Evolutionary conservation across 2,888 invertebrate genomes (phyloP).

Genomic region (Limnephilus auricula): DNA sequence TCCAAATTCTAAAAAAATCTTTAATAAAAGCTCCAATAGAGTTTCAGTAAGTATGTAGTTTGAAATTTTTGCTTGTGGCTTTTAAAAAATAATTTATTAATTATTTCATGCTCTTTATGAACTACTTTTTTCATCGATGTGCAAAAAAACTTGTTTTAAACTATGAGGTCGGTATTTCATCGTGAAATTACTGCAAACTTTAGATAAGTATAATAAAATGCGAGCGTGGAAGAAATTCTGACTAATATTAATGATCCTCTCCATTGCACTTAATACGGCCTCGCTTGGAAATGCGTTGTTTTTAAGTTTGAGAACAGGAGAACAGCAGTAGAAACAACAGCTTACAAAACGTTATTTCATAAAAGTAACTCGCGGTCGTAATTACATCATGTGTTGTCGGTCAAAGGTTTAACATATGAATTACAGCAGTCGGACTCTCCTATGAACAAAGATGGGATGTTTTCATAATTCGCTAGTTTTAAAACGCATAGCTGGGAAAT

Average conservation of each 20-base stretch:
- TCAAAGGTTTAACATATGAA: background rate
- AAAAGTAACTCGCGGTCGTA: background rate
- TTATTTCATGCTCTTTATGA: background rate
- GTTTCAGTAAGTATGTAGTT: too few relatives aligned
- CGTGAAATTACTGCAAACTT: background rate
- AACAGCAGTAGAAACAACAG: background rate
- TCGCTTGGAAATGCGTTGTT: background rate
- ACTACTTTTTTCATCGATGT: background rate
- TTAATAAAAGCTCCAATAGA: too few relatives aligned
- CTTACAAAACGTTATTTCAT: background rate
- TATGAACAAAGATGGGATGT: too few relatives aligned
- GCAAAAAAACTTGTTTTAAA: background rate
- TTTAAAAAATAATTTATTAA: too few relatives aligned
- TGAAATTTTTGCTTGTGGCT: too few relatives aligned
- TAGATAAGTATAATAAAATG: background rate
- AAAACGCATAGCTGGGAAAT: too few relatives aligned
- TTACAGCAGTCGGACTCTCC: too few relatives aligned
- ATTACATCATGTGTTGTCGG: background rate
- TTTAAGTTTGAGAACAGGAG: background rate
- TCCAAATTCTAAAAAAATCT: too few relatives aligned
- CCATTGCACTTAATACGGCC: background rate
- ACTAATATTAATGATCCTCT: background rate
- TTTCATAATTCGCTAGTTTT: too few relatives aligned
- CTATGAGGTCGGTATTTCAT: background rate
- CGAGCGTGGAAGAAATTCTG: background rate